These are phyloP conservation scores for Etheostoma perlongum DNA, from an alignment of 2,797 vertebrate species.

Conservation along the genomic window DNA sequence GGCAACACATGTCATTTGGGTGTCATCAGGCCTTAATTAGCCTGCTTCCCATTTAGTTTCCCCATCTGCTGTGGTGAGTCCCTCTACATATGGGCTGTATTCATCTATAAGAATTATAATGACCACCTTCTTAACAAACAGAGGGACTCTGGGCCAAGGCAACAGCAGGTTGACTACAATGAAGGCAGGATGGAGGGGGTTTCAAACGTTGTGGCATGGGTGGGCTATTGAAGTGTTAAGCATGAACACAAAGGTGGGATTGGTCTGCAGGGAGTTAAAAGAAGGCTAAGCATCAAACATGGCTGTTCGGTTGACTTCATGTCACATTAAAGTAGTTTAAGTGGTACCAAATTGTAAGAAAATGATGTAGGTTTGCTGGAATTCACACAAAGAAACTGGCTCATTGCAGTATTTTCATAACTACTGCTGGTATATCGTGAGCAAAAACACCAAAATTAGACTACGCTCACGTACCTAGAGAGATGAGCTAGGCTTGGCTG, in stretches of 20 bases:
- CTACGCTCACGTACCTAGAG: slow-evolving; percentile 38
- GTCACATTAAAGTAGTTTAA: background rate
- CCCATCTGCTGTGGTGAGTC: slow-evolving; percentile 80
- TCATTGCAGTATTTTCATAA: background rate
- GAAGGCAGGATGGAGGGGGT: slow-evolving; percentile 29
- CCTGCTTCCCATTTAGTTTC: slow-evolving; percentile 52
- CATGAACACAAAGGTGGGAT: slow-evolving; percentile 51
- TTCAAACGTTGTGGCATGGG: slow-evolving; percentile 47
- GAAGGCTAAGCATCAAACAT: slow-evolving; percentile 16
- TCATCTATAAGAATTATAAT: slow-evolving; percentile 81
- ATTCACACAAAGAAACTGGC: background rate
- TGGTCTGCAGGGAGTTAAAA: slow-evolving; percentile 42
- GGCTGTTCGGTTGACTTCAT: background rate
- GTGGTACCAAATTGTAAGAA: background rate
- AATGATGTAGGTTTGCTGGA: background rate
- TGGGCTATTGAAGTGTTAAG: slow-evolving; percentile 67
- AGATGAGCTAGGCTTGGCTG: slow-evolving; percentile 63
- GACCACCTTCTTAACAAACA: slow-evolving; percentile 83
- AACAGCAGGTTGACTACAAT: slow-evolving; percentile 71
- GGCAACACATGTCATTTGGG: slow-evolving; percentile 27
- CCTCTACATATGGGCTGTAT: slow-evolving; percentile 79
- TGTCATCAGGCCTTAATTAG: slow-evolving; percentile 63
- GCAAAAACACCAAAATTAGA: slow-evolving; percentile 51
- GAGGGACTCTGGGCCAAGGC: slow-evolving; percentile 45
- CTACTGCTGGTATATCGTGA: background rate